Conservation (phyloP, 2,113 vertebrate species). For the Spermophilus dauricus region DNA sequence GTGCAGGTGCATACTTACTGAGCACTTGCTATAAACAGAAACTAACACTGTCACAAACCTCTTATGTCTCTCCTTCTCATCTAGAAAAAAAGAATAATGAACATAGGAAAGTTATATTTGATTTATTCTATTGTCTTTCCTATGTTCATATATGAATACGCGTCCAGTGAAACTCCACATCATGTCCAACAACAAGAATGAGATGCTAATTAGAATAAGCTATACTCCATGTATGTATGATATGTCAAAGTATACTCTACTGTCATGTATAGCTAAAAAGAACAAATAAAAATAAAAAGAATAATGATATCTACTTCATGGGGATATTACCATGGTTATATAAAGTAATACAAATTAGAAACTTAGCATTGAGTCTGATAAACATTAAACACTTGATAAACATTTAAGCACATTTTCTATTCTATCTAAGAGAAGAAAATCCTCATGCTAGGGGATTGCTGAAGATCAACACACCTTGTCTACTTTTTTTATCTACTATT, state of each 20-base stretch:
- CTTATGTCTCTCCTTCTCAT: neutral
- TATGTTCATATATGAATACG: too few relatives aligned
- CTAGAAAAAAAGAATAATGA: neutral
- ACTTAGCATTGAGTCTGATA: neutral
- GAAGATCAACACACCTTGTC: neutral
- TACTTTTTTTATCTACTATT: neutral
- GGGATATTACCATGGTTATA: neutral
- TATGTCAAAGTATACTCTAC: too few relatives aligned
- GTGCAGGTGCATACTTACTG: neutral
- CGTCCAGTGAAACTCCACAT: too few relatives aligned
- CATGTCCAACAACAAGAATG: too few relatives aligned
- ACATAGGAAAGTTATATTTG: too few relatives aligned
- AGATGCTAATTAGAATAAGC: too few relatives aligned
- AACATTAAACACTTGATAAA: neutral
- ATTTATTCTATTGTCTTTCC: too few relatives aligned
- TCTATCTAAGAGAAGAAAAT: conserved; percentile 37
- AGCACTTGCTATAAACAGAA: neutral
- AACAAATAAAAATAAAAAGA: neutral
- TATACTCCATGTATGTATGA: too few relatives aligned
- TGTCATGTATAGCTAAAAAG: too few relatives aligned
- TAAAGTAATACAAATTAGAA: neutral
- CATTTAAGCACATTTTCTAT: neutral
- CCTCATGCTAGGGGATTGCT: neutral
- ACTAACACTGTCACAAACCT: neutral
- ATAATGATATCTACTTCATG: neutral